These are phyloP conservation scores for Strix aluco DNA, from an alignment of 2,113 vertebrate genomes.

Conservation along the genomic window DNA sequence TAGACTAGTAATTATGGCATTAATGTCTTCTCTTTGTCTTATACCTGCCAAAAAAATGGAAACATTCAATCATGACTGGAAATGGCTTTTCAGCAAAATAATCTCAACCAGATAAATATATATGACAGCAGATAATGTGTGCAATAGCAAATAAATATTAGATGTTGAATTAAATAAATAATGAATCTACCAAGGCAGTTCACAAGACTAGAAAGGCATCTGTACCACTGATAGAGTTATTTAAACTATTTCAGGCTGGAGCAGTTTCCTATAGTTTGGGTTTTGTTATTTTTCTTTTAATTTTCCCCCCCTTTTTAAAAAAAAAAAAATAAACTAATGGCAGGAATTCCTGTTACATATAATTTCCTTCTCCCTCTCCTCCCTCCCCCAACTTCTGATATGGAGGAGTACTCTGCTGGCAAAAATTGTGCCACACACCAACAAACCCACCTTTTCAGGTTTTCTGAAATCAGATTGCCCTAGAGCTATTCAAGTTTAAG, in stretches of 20 bases:
- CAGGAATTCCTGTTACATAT: neutral
- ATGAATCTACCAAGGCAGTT: neutral
- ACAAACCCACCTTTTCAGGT: neutral
- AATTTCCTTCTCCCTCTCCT: neutral
- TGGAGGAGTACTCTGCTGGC: neutral
- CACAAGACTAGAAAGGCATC: neutral
- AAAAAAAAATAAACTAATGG: neutral
- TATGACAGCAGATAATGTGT: neutral
- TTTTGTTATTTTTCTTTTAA: rapidly evolving
- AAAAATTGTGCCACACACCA: neutral
- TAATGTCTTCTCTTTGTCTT: neutral
- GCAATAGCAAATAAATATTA: neutral
- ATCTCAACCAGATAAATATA: neutral
- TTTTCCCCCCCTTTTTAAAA: too few species aligned
- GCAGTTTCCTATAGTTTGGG: neutral
- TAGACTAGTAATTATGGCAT: neutral
- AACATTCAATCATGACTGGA: neutral
- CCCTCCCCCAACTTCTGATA: neutral
- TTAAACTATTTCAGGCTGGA: neutral
- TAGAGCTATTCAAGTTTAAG: neutral
- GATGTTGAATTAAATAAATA: neutral
- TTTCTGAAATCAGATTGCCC: neutral
- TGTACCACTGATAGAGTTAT: neutral
- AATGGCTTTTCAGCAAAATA: neutral
- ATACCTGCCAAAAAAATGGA: neutral